These are phyloP conservation scores for Xylocampa areola DNA, from an alignment of 2,888 invertebrate genomes.

Conservation along the genomic window DNA sequence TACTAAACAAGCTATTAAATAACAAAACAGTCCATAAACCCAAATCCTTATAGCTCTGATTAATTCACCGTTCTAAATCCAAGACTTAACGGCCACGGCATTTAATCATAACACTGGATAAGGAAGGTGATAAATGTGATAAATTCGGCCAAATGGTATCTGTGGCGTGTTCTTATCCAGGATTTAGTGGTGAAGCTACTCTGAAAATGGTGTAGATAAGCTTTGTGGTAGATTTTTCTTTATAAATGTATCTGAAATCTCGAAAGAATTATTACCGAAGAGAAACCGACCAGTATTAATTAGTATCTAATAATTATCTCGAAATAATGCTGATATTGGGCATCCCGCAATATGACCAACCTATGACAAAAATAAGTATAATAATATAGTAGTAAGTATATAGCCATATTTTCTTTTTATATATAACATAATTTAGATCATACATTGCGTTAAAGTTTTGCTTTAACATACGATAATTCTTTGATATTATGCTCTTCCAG, in stretches of 20 bases:
- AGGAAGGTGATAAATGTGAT: slow-evolving; percentile 57
- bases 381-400: no score
- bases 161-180: slow-evolving; percentile 6
- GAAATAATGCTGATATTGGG: no score
- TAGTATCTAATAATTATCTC: no score
- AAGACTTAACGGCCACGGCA: slow-evolving; percentile 46
- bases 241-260: neutral
- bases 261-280: no score
- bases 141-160: slow-evolving; percentile 46
- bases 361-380: no score
- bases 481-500: no score
- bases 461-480: no score
- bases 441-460: no score
- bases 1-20: slow-evolving; percentile 56
- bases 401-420: no score
- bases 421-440: no score
- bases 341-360: no score
- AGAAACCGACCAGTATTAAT: no score
- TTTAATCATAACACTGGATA: slow-evolving; percentile 60
- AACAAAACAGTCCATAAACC: slow-evolving; percentile 59
- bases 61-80: slow-evolving; percentile 59
- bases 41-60: slow-evolving; percentile 49
- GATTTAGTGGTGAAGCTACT: slow-evolving; percentile 2
- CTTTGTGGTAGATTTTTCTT: slow-evolving; percentile 4
- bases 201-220: neutral